Percentiles rank a stretch among this genome's conserved stretches.
These are phyloP conservation scores for Diaprepes abbreviatus DNA, from an alignment of 2,888 invertebrate genomes.

Conservation along the genomic window DNA sequence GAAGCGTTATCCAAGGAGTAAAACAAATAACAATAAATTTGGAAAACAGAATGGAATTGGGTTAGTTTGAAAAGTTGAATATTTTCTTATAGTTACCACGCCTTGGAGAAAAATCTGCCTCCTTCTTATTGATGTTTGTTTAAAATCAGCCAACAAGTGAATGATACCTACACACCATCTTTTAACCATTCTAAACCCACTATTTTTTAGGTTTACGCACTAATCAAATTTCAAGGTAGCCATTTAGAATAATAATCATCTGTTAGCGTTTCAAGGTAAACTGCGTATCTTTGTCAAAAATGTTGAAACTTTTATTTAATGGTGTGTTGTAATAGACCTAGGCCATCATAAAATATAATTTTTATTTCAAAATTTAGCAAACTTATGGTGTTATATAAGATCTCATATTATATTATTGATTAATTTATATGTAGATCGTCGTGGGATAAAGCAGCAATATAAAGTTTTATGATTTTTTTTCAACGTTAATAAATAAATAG, in stretches of 20 bases:
- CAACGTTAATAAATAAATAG: too few species aligned
- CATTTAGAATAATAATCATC: constrained; percentile 15
- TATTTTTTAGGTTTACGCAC: constrained; percentile 8
- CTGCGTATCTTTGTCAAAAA: constrained; percentile 18
- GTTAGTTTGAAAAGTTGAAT: too few species aligned
- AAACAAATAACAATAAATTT: too few species aligned
- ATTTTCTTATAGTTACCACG: too few species aligned
- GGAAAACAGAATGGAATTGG: too few species aligned
- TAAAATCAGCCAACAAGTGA: not conserved
- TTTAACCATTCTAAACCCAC: not conserved
- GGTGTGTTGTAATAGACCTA: not conserved
- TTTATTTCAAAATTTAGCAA: constrained; percentile 1
- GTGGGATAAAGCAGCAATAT: too few species aligned
- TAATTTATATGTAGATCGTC: too few species aligned
- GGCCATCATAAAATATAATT: not conserved
- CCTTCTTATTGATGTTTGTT: not conserved
- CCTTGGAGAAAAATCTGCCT: not conserved
- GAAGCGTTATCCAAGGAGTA: too few species aligned
- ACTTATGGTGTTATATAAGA: not conserved
- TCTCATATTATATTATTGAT: not conserved
- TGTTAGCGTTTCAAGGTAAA: constrained; percentile 10
- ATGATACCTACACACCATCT: constrained; percentile 12
- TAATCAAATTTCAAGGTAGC: constrained; percentile 20
- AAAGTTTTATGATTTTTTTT: too few species aligned
- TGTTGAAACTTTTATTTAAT: constrained; percentile 3